Evolutionary conservation across 2,888 invertebrate genomes (phyloP).

Genomic region (Deroplatys truncata): DNA sequence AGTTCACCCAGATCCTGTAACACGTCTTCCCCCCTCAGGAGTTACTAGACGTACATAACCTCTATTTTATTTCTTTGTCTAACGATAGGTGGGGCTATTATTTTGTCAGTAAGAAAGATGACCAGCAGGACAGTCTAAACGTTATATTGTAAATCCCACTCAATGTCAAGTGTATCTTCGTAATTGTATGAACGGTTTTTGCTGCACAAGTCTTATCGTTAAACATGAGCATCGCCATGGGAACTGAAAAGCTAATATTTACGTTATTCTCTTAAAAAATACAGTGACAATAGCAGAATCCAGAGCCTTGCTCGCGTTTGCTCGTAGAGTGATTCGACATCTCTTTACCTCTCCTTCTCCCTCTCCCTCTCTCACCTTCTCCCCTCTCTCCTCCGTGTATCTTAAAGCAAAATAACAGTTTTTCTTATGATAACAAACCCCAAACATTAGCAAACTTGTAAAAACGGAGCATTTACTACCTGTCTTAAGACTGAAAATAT

Average conservation of each 20-base stretch:
- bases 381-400: too few species aligned
- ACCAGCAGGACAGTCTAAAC: not conserved
- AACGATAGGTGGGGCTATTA: not conserved
- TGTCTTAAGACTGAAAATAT: too few species aligned
- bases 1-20: not conserved
- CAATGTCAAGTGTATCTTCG: not conserved
- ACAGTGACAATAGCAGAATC: too few species aligned
- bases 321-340: too few species aligned
- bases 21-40: not conserved
- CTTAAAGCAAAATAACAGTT: too few species aligned
- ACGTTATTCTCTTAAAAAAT: too few species aligned
- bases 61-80: not conserved
- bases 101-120: not conserved
- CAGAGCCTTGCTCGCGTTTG: too few species aligned
- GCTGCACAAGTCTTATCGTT: not conserved
- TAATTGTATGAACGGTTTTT: not conserved
- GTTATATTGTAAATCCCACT: not conserved
- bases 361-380: too few species aligned
- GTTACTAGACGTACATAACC: not conserved
- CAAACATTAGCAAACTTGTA: too few species aligned
- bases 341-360: too few species aligned
- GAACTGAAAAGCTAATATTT: not conserved
- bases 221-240: not conserved
- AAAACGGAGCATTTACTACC: too few species aligned
- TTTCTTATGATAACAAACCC: too few species aligned